These are phyloP conservation scores for Macaria notata DNA, from an alignment of 2,888 invertebrate species.

Conservation along the genomic window DNA sequence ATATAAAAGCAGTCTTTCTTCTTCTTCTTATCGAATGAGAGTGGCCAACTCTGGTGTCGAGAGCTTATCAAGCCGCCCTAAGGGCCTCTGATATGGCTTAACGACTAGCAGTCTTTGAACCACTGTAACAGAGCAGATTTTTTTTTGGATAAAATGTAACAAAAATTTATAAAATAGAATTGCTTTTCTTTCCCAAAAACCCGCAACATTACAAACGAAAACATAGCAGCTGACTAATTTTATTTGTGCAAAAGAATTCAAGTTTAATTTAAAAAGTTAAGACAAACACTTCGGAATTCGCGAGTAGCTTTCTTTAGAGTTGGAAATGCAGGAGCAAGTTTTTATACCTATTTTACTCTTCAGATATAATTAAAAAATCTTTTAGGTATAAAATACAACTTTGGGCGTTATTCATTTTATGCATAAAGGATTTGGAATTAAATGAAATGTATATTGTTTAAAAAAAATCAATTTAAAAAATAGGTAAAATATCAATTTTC, in stretches of 20 bases:
- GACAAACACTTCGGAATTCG: slow-evolving; percentile 36
- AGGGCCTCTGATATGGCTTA: no score
- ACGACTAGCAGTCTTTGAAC: no score
- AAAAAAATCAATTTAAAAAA: neutral
- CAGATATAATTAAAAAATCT: neutral
- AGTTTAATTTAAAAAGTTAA: slow-evolving; percentile 45
- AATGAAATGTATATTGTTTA: neutral
- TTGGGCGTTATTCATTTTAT: neutral
- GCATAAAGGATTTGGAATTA: neutral
- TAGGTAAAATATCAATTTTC: neutral
- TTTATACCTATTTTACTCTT: neutral
- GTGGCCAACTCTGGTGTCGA: no score
- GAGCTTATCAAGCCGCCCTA: no score
- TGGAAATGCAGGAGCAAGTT: slow-evolving; percentile 31
- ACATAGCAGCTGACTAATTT: slow-evolving; percentile 38
- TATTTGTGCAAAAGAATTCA: slow-evolving; percentile 41
- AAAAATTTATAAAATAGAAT: no score
- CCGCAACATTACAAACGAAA: slow-evolving; percentile 16
- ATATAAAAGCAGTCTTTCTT: no score
- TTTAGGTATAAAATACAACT: neutral
- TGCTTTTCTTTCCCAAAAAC: no score
- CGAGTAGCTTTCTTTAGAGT: slow-evolving; percentile 30
- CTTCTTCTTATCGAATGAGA: no score
- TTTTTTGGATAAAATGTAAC: no score
- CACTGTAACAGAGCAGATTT: no score